Evolutionary conservation across 2,888 invertebrate genomes (phyloP), one percentile per base, ranked within the genome.

Genomic region (Asteroscopus sphinx): DNA sequence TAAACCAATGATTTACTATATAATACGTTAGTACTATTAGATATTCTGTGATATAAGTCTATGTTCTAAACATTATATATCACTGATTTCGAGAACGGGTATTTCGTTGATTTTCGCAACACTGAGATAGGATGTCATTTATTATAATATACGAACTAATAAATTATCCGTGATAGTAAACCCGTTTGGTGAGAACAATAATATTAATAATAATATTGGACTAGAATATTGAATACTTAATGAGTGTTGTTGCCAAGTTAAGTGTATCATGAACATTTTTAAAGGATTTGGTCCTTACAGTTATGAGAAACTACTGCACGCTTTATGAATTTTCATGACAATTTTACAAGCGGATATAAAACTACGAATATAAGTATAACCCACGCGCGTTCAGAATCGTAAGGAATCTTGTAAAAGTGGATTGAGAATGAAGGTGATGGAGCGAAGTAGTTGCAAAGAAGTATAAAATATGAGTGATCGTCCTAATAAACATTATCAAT

Each of bases 151-250:
- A 21, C 26, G 39, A 21, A 41, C 45, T 48, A 56, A 56, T 71
- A 56, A 56, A 56, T 63, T 35, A 17, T 39, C 9, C 42, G 30
- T 51, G 26, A 33, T 55, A 33, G 36, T 55, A 51, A 62, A 66
- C 49, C 35, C 32, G 65, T 70, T 70, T 39, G 42, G 35, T 32
- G 56, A 51, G 39, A 47, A 55, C 42, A 66, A 51, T 69, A 28
- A 54, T 69, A 21, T 41, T 11, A 28, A 49, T 3, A 6, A 21
- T 21, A 4, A 52, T 47, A 47, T n/a, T n/a, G n/a, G n/a, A n/a
- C n/a, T n/a, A n/a, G 12, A 54, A 54, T 64, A 55, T 54, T 54
- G 48, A 54, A 62, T 33, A 51, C 13, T 21, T 25, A 30, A 21
- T 3, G 21, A 26, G 42, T 47, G 25, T 63, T 69, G 45, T 54